These are phyloP conservation scores for Strongylocentrotus purpuratus DNA, from an alignment of 35 echinoderm and acorn worm genomes.

Conservation along the genomic window DNA sequence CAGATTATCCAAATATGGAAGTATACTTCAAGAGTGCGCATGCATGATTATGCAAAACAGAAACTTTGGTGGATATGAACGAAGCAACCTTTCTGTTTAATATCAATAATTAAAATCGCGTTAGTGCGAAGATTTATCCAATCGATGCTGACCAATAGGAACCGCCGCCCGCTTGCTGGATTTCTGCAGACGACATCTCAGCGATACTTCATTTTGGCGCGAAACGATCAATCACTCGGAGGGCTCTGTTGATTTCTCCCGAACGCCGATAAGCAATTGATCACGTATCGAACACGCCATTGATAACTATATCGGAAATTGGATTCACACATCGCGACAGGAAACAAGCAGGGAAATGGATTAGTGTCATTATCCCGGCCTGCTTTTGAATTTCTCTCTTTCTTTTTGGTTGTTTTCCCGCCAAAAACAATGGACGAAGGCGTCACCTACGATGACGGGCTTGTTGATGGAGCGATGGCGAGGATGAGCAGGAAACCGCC, in stretches of 20 bases:
- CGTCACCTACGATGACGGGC: background rate
- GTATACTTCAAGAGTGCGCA: too few relatives aligned
- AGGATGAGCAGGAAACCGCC: background rate
- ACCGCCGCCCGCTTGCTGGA: background rate
- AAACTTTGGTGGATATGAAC: too few relatives aligned
- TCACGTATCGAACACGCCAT: background rate
- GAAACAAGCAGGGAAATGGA: background rate
- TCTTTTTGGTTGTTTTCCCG: background rate
- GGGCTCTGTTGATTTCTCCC: background rate
- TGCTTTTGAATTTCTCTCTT: background rate
- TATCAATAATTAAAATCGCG: background rate
- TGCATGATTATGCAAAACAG: too few relatives aligned
- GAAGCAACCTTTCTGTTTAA: background rate
- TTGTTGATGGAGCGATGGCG: background rate
- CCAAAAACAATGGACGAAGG: background rate
- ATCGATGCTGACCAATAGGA: background rate
- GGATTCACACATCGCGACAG: background rate
- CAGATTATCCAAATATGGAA: too few relatives aligned
- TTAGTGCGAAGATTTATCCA: background rate
- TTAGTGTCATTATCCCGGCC: background rate
- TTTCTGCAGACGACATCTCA: background rate
- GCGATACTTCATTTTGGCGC: background rate
- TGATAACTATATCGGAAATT: background rate
- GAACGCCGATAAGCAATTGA: background rate
- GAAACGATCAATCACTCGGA: background rate